Conservation (phyloP, 2,797 vertebrate species). For the Ataeniobius toweri region DNA sequence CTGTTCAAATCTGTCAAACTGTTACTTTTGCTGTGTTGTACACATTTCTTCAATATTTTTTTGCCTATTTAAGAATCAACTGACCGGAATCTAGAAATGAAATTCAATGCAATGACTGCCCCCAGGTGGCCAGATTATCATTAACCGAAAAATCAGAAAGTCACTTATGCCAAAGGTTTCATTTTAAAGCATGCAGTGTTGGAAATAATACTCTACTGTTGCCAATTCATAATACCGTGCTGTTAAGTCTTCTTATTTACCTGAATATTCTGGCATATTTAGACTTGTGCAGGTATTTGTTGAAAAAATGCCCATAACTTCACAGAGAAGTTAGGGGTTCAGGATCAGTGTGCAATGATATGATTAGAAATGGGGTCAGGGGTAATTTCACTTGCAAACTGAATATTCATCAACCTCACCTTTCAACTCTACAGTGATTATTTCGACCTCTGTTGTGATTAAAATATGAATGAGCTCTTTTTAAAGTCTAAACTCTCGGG, state of each 20-base stretch:
- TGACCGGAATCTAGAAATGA: too few species aligned
- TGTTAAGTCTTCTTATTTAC: not conserved
- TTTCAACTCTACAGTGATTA: conserved; percentile 76
- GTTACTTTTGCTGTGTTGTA: too few species aligned
- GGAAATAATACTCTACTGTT: too few species aligned
- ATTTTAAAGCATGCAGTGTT: too few species aligned
- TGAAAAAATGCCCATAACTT: not conserved
- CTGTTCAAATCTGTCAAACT: too few species aligned
- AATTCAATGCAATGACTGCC: too few species aligned
- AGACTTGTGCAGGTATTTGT: not conserved
- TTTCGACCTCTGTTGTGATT: conserved; percentile 78
- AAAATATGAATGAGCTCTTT: conserved; percentile 77
- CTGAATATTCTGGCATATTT: not conserved
- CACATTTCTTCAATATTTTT: too few species aligned
- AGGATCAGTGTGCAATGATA: conserved; percentile 51
- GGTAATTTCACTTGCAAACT: conserved; percentile 59
- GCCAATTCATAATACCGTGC: too few species aligned
- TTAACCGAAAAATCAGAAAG: too few species aligned
- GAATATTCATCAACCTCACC: conserved; percentile 80
- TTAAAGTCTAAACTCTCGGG: conserved; percentile 68
- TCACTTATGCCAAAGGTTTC: too few species aligned
- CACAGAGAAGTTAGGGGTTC: conserved; percentile 29
- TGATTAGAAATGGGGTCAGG: conserved; percentile 71
- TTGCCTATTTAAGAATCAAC: too few species aligned
- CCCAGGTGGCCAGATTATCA: too few species aligned